phyloP scores from a whole-genome alignment of 2,888 invertebrate genomes.

The Euzophera pinguis region DNA sequence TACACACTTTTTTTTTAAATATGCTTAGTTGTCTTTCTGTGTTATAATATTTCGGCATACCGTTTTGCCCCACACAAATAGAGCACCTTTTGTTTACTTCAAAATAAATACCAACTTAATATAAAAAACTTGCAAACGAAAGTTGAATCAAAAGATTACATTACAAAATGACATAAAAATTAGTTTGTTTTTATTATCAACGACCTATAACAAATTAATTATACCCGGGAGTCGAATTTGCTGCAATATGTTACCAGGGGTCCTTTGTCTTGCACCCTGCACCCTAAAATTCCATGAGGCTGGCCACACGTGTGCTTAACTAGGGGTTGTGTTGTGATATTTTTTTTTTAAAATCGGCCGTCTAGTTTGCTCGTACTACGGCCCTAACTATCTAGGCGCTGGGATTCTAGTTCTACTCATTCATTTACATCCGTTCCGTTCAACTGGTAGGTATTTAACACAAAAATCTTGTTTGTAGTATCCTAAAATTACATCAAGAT shows the following conservation, averaged over 20 bases:
- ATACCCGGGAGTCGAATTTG: background rate
- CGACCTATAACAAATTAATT: conserved; percentile 4
- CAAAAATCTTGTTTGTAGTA: no score
- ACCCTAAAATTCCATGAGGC: background rate
- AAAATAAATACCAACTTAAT: background rate
- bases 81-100: no score
- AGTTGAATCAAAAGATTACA: conserved; percentile 3
- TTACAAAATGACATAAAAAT: background rate
- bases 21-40: no score
- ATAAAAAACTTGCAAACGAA: background rate
- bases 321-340: background rate
- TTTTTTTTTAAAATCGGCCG: background rate
- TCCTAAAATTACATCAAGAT: no score
- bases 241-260: conserved; percentile 5
- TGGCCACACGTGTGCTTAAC: background rate
- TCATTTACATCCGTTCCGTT: no score
- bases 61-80: no score
- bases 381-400: no score
- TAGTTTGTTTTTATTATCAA: conserved; percentile 9
- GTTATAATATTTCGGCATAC: no score
- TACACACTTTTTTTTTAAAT: no score
- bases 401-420: no score
- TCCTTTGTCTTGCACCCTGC: background rate
- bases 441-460: no score
- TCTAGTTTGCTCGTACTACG: no score